phyloP scores from a whole-genome alignment of 2,888 invertebrate genomes.

The Cosmopolites sordidus region DNA sequence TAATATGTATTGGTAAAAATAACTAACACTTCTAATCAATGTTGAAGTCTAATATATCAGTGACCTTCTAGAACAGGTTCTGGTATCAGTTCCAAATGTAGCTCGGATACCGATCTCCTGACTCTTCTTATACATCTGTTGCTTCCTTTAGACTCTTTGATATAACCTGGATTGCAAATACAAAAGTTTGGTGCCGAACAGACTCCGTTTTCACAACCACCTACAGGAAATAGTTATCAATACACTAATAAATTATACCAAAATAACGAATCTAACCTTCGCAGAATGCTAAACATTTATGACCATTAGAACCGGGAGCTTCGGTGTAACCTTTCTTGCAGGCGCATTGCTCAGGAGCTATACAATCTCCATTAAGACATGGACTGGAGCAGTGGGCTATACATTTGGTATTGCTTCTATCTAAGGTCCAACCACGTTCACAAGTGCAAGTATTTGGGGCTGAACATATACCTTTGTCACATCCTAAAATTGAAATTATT shows the following conservation, averaged over 20 bases:
- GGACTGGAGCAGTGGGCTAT: conserved; percentile 49
- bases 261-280: conserved; percentile 38
- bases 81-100: conserved; percentile 44
- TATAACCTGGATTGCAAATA: conserved; percentile 66
- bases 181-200: conserved; percentile 72
- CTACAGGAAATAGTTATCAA: conserved; percentile 10
- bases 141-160: conserved; percentile 63
- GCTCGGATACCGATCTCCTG: conserved; percentile 37
- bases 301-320: conserved; percentile 40
- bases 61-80: conserved; percentile 31
- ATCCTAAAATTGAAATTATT: conserved; percentile 39
- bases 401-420: conserved; percentile 42
- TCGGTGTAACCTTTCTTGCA: conserved; percentile 48
- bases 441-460: conserved; percentile 56
- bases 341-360: conserved; percentile 46
- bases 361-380: conserved; percentile 53
- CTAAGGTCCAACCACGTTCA: conserved; percentile 39
- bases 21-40: no score
- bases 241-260: background rate
- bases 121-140: conserved; percentile 57
- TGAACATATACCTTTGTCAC: conserved; percentile 52
- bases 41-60: conserved; percentile 6
- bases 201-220: conserved; percentile 69
- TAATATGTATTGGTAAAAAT: no score
- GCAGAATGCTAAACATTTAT: conserved; percentile 56